phyloP scores from a whole-genome alignment of 2,113 vertebrate genomes.

The Dendrocopos noguchii region DNA sequence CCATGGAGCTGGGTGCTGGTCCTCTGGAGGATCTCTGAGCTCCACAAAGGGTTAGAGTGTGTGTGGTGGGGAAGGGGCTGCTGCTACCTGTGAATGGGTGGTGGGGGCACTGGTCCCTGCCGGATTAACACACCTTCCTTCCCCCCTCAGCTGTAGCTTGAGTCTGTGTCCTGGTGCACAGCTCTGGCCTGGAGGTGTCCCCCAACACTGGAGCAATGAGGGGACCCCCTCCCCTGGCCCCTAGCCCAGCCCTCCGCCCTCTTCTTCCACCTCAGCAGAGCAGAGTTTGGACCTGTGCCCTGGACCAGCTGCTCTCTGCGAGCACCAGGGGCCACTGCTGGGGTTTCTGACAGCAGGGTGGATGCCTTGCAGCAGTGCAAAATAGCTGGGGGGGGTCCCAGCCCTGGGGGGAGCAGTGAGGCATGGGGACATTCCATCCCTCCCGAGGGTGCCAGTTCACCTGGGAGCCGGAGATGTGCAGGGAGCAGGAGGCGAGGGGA shows the following conservation, averaged over 20 bases:
- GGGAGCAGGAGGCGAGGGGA: not conserved
- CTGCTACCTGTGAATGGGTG: not conserved
- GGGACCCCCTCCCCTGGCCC: not conserved
- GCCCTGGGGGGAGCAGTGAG: fast-evolving
- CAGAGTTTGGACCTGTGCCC: not conserved
- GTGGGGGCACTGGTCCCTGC: fast-evolving
- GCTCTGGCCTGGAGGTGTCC: not conserved
- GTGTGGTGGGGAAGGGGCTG: not conserved
- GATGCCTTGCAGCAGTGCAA: not conserved
- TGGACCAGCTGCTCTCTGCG: not conserved
- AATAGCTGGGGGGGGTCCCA: not conserved
- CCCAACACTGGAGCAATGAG: fast-evolving
- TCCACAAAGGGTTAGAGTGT: not conserved
- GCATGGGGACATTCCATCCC: fast-evolving
- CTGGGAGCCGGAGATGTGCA: not conserved
- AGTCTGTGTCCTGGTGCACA: not conserved
- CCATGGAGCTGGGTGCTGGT: fast-evolving
- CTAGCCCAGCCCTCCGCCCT: not conserved
- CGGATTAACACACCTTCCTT: not conserved
- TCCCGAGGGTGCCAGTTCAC: too few species aligned
- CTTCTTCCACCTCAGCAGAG: not conserved
- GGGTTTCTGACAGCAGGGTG: fast-evolving
- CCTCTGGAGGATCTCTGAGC: not conserved
- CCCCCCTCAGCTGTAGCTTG: not conserved
- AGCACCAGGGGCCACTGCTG: fast-evolving